Evolutionary conservation across 2,888 invertebrate species (phyloP), one percentile per base, ranked within the genome.

Genomic region (Aphrophora alni): DNA sequence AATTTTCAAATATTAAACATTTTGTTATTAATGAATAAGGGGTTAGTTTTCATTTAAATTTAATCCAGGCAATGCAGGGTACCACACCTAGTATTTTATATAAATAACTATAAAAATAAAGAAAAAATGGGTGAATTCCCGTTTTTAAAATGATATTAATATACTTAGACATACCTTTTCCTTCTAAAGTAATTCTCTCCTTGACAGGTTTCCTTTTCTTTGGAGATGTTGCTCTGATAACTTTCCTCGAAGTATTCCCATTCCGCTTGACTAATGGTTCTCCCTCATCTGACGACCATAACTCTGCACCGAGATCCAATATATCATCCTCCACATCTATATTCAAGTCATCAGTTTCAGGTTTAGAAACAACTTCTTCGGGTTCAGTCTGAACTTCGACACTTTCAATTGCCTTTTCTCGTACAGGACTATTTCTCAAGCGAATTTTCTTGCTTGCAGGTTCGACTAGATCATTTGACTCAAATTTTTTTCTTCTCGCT

Each of bases 361-460:
- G 73, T 28, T 73, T 51, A 25, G 33, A 77, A 27, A 51, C 17
- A 21, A 59, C 51, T 24, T 78, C 78, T 17, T 78, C 73, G 10
- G 74, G 33, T 28, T 78, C 51, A 0, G 25, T 74, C 24, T 73
- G 51, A 0, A 72, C 74, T 59, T 74, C 68, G 4, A 68, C n/a
- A 14, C 24, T 14, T 38, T 71, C 26, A 14, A 59, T n/a, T 10
- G 14, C 2, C n/a, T 74, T 74, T 14, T 74, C 78, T 59, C 68
- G 21, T 2, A 79, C 68, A n/a, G 33, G 38, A 26, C 74, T 73
- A 2, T 25, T 68, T 69, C 74, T 68, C 74, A 79, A 69, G 12
- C 78, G 59, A 33, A 79, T 79, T 51, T 79, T 79, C 38, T 79
- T 79, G 21, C 78, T 74, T 24, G 78, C 78, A 25, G 78, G 78